phyloP scores from a whole-genome alignment of 2,888 invertebrate species.

The Agrilus mali region DNA sequence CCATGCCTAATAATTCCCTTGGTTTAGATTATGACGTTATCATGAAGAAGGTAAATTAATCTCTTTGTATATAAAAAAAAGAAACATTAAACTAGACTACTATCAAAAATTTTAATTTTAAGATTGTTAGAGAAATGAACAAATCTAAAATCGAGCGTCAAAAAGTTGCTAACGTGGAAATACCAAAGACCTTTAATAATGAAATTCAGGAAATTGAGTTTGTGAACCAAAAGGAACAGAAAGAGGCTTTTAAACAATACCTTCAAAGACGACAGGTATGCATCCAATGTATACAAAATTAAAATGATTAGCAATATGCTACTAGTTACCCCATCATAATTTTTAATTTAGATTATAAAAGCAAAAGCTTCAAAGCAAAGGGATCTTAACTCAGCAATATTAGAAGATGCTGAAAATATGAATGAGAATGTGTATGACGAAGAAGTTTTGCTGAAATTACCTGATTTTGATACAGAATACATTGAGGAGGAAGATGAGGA shows the following conservation, averaged over 20 bases:
- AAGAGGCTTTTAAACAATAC: constrained; percentile 42
- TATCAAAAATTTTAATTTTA: constrained; percentile 1
- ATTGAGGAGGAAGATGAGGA: too few relatives aligned
- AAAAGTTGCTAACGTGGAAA: background rate
- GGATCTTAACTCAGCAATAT: too few relatives aligned
- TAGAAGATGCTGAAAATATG: too few relatives aligned
- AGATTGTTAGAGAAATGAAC: constrained; percentile 14
- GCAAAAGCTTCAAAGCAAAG: too few relatives aligned
- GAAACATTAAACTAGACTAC: background rate
- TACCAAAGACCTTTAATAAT: constrained; percentile 13
- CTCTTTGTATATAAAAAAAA: constrained; percentile 2
- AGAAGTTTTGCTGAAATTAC: too few relatives aligned
- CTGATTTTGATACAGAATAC: too few relatives aligned
- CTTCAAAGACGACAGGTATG: constrained; percentile 39
- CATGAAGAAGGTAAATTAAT: constrained; percentile 34
- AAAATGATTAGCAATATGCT: constrained; percentile 2
- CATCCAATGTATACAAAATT: constrained; percentile 9
- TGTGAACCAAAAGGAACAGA: constrained; percentile 28
- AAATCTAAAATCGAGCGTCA: too few relatives aligned
- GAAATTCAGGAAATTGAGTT: constrained; percentile 18
- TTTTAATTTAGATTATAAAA: too few relatives aligned
- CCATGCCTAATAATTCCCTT: constrained; percentile 58
- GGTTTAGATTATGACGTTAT: constrained; percentile 56
- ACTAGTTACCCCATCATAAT: too few relatives aligned
- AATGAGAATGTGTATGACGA: too few relatives aligned